Evolutionary conservation across 2,888 invertebrate species (phyloP).

Genomic region (Therioaphis trifolii): DNA sequence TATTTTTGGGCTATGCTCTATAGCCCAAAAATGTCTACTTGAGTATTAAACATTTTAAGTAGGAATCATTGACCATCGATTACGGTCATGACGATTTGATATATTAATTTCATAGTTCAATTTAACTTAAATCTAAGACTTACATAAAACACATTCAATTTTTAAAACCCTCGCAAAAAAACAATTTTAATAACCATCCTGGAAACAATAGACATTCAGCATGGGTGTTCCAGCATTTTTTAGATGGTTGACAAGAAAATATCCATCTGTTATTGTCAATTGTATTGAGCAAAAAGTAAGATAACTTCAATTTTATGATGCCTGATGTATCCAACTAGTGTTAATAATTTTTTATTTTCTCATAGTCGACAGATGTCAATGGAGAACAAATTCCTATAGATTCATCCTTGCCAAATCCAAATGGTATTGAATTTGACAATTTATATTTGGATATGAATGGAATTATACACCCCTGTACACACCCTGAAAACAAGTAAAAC

Average conservation of each 20-base stretch:
- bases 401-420: constrained; percentile 90
- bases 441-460: constrained; percentile 99
- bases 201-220: not conserved
- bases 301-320: not conserved
- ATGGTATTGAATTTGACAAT: constrained; percentile 97
- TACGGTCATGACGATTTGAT: not conserved
- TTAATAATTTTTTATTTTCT: constrained; percentile 2
- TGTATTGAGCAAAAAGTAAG: constrained; percentile 63
- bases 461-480: constrained; percentile 99
- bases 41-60: no score
- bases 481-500: constrained; percentile 74
- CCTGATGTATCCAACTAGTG: not conserved
- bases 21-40: no score
- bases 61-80: no score
- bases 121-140: not conserved
- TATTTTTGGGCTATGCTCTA: no score
- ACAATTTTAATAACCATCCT: not conserved
- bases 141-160: not conserved
- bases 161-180: not conserved
- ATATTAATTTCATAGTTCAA: not conserved
- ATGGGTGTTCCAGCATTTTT: constrained; percentile 99
- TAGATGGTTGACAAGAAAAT: constrained; percentile 95
- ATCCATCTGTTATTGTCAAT: constrained; percentile 77
- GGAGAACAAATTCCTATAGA: constrained; percentile 73
- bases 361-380: constrained; percentile 52